Base-by-base conservation (phyloP, 2,888 invertebrate species). In the Lycia hirtaria region DNA sequence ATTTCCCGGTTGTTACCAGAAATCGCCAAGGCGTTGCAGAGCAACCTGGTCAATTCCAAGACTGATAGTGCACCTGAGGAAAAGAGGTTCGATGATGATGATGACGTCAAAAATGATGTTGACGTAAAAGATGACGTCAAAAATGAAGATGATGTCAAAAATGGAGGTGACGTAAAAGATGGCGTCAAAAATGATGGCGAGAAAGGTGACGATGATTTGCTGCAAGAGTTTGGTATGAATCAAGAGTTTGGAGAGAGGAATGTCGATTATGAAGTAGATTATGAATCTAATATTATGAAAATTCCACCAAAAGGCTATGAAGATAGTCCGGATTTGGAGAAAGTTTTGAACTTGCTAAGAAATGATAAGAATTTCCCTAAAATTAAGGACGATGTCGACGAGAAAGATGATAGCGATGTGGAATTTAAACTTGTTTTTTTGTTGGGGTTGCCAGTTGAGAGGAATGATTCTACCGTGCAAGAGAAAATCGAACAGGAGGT, bases 401-500 rank as follows among this genome's bases (percentile, higher is more conserved):
- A 50, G n/a, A n/a, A n/a, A n/a, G n/a, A n/a, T 19, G 77, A 75
- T 3, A 73, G 71, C 17, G 78, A 75, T 2, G 74, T 80, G 0
- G 87, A 87, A 30, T 91, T 77, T 51, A 90, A 85, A 52, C 57
- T 92, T 1, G 81, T 91, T 4, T 92, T 92, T 58, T 69, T 96
- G 24, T 75, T 96, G 60, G 96, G 96, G 51, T 83, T 93, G 71
- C 94, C 94, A 54, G 72, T 88, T n/a, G 91, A 93, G 64, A 93
- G 92, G 64, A 90, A 92, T 68, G 80, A 80, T 76, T 92, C 94
- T 71, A 93, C 93, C 70, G 87, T 94, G 0, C 93, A 96, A 88
- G 91, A 88, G 57, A 92, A 92, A 54, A 93, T 97, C 20, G 91
- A 93, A 38, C 93, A 94, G 35, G 97, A 97, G 78, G 94, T 93